A percentile compares a stretch with the other conserved stretches of the same genome.
Evolutionary conservation across 2,113 vertebrate genomes (phyloP).

Genomic region (Sylvia atricapilla): DNA sequence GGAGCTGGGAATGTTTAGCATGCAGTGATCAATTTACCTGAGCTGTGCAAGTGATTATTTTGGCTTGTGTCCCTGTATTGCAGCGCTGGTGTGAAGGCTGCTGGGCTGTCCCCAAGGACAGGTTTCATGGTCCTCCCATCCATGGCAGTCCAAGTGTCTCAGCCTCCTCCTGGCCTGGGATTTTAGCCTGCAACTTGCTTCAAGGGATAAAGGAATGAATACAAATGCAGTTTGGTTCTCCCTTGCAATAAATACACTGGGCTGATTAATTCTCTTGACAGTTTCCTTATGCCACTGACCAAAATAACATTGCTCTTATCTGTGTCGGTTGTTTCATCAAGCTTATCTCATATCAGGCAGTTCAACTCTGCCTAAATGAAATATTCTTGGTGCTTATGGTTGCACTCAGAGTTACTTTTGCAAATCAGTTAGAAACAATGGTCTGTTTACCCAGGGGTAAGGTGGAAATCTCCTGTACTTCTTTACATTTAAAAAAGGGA

Average conservation of each 20-base stretch:
- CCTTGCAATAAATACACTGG: neutral
- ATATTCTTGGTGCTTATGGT: neutral
- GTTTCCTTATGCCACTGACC: neutral
- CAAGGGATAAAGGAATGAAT: neutral
- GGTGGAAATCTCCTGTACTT: neutral
- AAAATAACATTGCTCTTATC: neutral
- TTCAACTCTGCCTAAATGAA: neutral
- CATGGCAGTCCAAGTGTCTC: fast-evolving
- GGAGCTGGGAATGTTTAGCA: neutral
- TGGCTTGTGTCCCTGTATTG: fast-evolving
- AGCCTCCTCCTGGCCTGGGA: neutral
- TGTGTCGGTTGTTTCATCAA: neutral
- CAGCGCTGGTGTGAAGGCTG: neutral
- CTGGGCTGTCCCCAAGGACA: neutral
- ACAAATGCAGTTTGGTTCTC: neutral
- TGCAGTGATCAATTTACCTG: neutral
- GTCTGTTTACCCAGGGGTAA: neutral
- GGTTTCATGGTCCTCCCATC: fast-evolving
- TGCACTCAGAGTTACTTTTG: neutral
- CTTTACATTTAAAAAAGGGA: neutral
- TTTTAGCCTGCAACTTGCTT: neutral
- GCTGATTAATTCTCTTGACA: neutral
- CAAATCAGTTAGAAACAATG: neutral
- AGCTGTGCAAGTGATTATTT: neutral
- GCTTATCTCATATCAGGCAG: neutral